Evolutionary conservation across 2,888 invertebrate genomes (phyloP).

Genomic region (Steinernema scapterisci): DNA sequence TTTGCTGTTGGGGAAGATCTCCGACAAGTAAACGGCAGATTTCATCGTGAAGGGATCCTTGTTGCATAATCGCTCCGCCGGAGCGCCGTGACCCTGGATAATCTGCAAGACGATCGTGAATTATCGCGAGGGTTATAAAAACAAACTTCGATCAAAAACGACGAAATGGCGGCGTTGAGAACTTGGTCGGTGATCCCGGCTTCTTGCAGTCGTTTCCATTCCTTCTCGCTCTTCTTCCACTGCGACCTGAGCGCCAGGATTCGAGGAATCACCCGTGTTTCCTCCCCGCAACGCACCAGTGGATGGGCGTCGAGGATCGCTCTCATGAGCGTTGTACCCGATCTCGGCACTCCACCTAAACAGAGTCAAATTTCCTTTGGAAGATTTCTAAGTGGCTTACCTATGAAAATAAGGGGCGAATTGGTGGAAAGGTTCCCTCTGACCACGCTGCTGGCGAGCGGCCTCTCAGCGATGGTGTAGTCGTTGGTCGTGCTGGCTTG

Average conservation of each 20-base stretch:
- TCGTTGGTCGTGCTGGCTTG: neutral
- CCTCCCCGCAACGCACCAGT: constrained; percentile 74
- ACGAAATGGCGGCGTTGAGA: constrained; percentile 91
- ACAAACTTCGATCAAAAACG: constrained; percentile 76
- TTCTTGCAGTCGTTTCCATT: constrained; percentile 72
- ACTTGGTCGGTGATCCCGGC: constrained; percentile 91
- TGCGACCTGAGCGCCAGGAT: constrained; percentile 83
- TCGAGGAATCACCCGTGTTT: constrained; percentile 16
- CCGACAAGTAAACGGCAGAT: constrained; percentile 90
- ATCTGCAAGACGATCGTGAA: constrained; percentile 49
- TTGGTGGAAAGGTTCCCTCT: neutral
- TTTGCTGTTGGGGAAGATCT: constrained; percentile 94
- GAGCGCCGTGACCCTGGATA: constrained; percentile 92
- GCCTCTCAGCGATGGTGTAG: neutral
- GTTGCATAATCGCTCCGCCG: constrained; percentile 88
- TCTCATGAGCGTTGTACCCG: constrained; percentile 93
- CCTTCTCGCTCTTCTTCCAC: constrained; percentile 92
- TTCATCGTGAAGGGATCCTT: constrained; percentile 98
- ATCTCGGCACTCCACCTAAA: constrained; percentile 94
- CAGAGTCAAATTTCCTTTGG: constrained; percentile 67
- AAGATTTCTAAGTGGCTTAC: constrained; percentile 11
- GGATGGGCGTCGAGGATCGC: constrained; percentile 98
- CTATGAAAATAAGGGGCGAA: constrained; percentile 46
- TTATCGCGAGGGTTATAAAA: neutral
- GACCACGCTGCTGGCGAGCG: neutral